phyloP scores from a whole-genome alignment of 2,113 vertebrate species.

The Toxotes chatareus region DNA sequence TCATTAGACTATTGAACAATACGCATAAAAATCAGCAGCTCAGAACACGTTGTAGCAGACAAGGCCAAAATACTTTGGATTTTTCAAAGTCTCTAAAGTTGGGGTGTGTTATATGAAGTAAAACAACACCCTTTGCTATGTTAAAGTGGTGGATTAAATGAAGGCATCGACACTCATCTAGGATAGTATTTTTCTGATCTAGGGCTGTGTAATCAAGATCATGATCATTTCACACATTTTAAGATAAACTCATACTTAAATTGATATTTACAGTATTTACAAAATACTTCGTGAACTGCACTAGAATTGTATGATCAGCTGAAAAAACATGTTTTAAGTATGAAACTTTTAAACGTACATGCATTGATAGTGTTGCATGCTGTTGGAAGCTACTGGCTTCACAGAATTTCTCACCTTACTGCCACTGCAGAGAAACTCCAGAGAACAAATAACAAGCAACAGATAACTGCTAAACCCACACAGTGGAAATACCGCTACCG shows the following conservation, averaged over 20 bases:
- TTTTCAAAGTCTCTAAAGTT: not conserved
- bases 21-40: conserved; percentile 46
- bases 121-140: not conserved
- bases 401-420: conserved; percentile 18
- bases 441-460: conserved; percentile 32
- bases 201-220: not conserved
- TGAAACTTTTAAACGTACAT: not conserved
- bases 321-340: not conserved
- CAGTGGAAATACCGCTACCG: not conserved
- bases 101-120: not conserved
- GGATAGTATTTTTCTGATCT: not conserved
- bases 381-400: not conserved
- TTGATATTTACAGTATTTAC: too few relatives aligned
- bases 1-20: conserved; percentile 51
- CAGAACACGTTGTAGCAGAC: conserved; percentile 3
- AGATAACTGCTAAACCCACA: not conserved
- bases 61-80: conserved; percentile 6
- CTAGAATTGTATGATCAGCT: not conserved
- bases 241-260: not conserved
- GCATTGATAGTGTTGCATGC: not conserved
- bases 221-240: not conserved
- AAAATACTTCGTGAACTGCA: not conserved
- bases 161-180: not conserved
- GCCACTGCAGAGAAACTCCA: not conserved
- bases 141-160: not conserved